These are phyloP conservation scores for Bradypodion pumilum DNA, from an alignment of 2,797 vertebrate species.

Conservation along the genomic window DNA sequence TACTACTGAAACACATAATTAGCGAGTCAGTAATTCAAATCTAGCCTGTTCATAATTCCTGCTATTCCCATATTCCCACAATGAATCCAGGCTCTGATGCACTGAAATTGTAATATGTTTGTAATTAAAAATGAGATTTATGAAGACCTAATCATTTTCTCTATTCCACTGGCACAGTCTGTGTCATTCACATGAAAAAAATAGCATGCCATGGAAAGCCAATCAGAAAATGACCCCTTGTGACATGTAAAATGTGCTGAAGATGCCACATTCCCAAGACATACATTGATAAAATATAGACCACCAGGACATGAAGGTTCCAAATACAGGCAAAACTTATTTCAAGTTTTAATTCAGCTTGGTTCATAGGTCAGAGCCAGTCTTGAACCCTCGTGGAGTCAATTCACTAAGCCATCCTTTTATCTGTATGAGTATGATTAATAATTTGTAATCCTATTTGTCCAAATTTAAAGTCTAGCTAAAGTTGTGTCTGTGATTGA, in stretches of 20 bases:
- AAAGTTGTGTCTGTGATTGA: no score
- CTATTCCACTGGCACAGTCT: background rate
- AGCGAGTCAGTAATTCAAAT: background rate
- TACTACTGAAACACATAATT: background rate
- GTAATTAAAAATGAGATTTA: constrained; percentile 17
- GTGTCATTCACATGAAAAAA: background rate
- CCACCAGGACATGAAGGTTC: background rate
- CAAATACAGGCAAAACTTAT: background rate
- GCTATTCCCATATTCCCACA: constrained; percentile 2
- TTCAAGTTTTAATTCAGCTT: background rate
- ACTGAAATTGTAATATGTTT: background rate
- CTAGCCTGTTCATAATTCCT: constrained; percentile 3
- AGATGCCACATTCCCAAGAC: background rate
- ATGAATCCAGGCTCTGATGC: background rate
- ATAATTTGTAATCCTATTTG: background rate
- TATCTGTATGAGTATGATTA: background rate
- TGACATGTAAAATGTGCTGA: background rate
- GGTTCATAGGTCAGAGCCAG: background rate
- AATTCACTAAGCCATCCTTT: background rate
- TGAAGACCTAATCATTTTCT: background rate
- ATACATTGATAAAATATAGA: background rate
- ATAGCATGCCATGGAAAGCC: background rate
- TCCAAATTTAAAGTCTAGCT: no score
- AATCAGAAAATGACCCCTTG: background rate
- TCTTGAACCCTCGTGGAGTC: background rate